Percentiles rank a stretch among this genome's conserved stretches.
Evolutionary conservation across 2,113 vertebrate species (phyloP).

Genomic region (Myrmecophaga tridactyla): DNA sequence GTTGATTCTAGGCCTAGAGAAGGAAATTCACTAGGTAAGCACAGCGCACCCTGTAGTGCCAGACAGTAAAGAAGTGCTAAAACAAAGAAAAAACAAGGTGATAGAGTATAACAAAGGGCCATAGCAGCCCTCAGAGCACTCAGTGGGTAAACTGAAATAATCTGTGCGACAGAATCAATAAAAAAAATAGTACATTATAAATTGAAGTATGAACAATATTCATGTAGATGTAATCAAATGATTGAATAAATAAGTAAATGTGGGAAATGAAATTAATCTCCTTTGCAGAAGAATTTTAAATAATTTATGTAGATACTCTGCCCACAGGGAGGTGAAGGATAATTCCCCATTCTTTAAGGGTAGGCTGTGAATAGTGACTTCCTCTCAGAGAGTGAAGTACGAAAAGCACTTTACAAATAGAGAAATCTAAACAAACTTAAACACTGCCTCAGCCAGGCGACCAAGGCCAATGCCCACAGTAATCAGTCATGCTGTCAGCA

Average conservation of each 20-base stretch:
- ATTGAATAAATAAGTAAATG: not conserved
- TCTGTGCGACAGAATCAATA: not conserved
- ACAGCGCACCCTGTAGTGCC: not conserved
- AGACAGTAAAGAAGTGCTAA: not conserved
- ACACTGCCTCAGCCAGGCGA: not conserved
- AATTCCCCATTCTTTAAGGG: not conserved
- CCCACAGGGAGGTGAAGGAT: not conserved
- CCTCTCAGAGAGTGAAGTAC: not conserved
- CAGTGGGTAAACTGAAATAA: not conserved
- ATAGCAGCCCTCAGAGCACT: not conserved
- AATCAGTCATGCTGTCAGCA: not conserved
- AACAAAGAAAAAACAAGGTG: not conserved
- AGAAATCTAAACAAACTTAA: not conserved
- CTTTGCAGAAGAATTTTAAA: not conserved
- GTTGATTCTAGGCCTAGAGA: not conserved
- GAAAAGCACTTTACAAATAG: not conserved
- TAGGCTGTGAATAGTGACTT: not conserved
- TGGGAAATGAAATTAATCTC: not conserved
- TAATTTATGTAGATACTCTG: not conserved
- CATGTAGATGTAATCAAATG: not conserved
- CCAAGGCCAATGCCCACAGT: not conserved
- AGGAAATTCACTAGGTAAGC: not conserved
- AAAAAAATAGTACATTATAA: not conserved
- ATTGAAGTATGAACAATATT: not conserved
- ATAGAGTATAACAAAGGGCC: not conserved